phyloP scores from a whole-genome alignment of 2,113 vertebrate species.

The Hiodon alosoides region DNA sequence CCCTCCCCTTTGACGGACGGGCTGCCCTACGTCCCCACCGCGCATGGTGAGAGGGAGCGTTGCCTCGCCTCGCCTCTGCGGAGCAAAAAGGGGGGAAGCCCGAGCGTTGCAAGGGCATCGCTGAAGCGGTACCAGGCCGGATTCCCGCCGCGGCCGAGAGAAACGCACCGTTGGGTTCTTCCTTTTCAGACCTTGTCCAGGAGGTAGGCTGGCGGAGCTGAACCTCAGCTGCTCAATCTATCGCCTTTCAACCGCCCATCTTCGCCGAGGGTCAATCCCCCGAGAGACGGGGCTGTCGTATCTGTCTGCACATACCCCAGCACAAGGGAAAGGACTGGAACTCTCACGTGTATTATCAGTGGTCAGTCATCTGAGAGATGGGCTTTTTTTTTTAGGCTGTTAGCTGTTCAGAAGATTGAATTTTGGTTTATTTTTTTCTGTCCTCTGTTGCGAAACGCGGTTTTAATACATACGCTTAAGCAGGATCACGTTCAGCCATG shows the following conservation, averaged over 20 bases:
- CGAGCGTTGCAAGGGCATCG: not conserved
- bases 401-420: too few species aligned
- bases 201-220: too few species aligned
- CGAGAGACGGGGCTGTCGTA: too few species aligned
- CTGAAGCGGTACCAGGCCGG: not conserved
- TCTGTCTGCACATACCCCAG: not conserved
- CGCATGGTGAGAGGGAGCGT: not conserved
- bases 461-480: not conserved
- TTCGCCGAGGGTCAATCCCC: too few species aligned
- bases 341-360: not conserved
- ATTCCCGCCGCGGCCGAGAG: too few species aligned
- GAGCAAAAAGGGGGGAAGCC: not conserved
- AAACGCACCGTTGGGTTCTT: too few species aligned
- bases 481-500: not conserved
- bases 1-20: not conserved
- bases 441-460: not conserved
- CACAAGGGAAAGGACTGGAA: not conserved
- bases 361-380: too few species aligned
- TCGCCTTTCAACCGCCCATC: too few species aligned
- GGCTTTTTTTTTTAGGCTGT: too few species aligned
- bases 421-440: not conserved
- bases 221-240: too few species aligned
- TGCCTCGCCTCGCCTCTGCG: not conserved
- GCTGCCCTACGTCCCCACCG: not conserved
- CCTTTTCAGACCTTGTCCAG: too few species aligned